Evolutionary conservation across 2,888 invertebrate genomes (phyloP), one percentile per base, ranked within the genome.

Genomic region (Malacosoma neustria): DNA sequence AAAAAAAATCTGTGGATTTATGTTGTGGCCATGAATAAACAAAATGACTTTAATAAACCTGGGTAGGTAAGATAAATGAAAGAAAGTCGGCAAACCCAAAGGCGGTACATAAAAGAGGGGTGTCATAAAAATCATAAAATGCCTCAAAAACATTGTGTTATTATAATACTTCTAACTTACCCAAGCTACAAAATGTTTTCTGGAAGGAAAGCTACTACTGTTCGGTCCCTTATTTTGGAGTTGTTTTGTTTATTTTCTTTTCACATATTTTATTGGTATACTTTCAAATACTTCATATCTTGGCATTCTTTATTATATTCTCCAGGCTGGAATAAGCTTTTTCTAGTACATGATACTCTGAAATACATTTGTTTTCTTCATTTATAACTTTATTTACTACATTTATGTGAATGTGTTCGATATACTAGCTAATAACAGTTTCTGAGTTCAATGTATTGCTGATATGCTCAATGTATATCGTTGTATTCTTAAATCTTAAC

Each of bases 91-190:
- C 61, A 54, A 52, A 46, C 43, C 46, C 43, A 40, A 50, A 47
- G 54, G 51, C 72, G 75, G 72, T 41, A 60, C 51, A 57, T 72
- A 47, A 75, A 76, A 68, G 60, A 37, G 39, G 38, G 36, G 43
- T 45, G 63, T 50, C 65, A 72, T 79, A 76, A 76, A 76, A 69
- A 67, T 61, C 65, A 62, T 71, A 73, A 74, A 73, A 62, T 66
- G 58, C 61, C 67, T 9, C 69, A 52, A 66, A 64, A 67, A 61
- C 54, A 65, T 70, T 71, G 66, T 70, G 59, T 61, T 48, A 48
- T 22, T 22, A 38, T 54, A 57, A 60, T 56, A 42, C 43, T 54
- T 51, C 50, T 54, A 48, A 51, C 49, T 46, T 54, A 54, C 54
- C 46, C 39, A 41, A 45, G 58, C 53, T 57, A 54, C 68, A 71